Conservation (phyloP, 2,113 vertebrate genomes). For the Mirounga angustirostris region DNA sequence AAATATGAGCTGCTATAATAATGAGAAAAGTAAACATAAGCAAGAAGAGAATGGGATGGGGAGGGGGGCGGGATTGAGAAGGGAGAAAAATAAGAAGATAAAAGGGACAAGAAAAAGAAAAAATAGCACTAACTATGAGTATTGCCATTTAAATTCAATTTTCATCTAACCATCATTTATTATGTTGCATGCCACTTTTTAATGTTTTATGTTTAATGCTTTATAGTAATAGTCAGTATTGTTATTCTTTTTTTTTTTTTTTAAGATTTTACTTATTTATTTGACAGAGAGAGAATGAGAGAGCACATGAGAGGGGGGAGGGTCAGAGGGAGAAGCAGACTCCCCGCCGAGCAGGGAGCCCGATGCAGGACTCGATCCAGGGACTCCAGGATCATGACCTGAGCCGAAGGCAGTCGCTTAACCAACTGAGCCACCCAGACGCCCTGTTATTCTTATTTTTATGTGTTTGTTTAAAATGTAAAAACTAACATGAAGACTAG, state of each 20-base stretch:
- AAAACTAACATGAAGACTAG: background rate
- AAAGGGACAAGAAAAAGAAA: background rate
- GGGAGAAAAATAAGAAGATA: background rate
- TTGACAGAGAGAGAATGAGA: too few species aligned
- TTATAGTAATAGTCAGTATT: background rate
- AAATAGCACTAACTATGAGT: background rate
- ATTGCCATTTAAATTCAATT: background rate
- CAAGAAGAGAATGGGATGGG: background rate
- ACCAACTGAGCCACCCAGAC: too few species aligned
- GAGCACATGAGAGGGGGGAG: too few species aligned
- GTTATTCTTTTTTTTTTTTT: background rate
- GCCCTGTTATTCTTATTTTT: background rate
- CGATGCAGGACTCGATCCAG: too few species aligned
- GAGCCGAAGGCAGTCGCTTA: too few species aligned
- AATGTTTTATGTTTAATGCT: background rate
- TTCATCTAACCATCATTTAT: background rate
- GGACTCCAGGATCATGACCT: too few species aligned
- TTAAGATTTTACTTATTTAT: too few species aligned
- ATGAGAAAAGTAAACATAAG: background rate
- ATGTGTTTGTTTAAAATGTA: background rate
- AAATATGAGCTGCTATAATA: background rate
- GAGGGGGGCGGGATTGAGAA: background rate
- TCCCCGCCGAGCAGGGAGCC: too few species aligned
- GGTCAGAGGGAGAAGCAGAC: too few species aligned
- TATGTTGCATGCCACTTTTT: background rate